phyloP scores from a whole-genome alignment of 35 echinoderm and acorn worm species.

The Eucidaris tribuloides region DNA sequence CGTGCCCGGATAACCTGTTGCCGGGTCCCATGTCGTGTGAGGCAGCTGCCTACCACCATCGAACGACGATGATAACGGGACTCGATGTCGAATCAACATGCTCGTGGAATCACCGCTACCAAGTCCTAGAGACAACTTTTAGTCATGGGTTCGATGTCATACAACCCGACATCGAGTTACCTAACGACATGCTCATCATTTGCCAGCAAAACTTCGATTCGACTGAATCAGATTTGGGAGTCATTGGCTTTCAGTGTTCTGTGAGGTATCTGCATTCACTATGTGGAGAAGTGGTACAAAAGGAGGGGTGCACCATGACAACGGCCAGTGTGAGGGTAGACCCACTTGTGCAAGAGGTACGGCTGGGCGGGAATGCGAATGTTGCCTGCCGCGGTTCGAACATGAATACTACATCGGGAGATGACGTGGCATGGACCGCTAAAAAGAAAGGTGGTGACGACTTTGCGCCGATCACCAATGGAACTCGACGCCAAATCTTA shows the following conservation, averaged over 20 bases:
- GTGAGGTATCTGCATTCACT: constrained; percentile 5
- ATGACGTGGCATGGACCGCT: not conserved
- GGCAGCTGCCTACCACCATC: not conserved
- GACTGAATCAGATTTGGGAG: not conserved
- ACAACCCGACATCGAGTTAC: not conserved
- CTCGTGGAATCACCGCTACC: constrained; percentile 1
- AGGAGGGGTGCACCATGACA: not conserved
- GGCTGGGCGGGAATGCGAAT: not conserved
- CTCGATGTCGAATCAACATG: not conserved
- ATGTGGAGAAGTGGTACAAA: not conserved
- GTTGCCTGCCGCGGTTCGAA: not conserved
- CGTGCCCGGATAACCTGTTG: not conserved
- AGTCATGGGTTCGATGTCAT: not conserved
- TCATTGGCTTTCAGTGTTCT: not conserved
- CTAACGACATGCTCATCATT: not conserved
- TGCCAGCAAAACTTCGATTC: not conserved
- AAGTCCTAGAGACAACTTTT: not conserved
- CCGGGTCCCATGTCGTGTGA: not conserved
- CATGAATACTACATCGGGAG: not conserved
- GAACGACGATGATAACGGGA: not conserved
- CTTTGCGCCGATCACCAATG: not conserved
- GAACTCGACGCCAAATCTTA: not conserved
- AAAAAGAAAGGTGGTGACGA: not conserved
- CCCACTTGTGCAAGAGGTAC: not conserved
- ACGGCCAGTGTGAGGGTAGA: not conserved